phyloP scores from a whole-genome alignment of 2,888 invertebrate genomes.

The Tenthredo distinguenda region DNA sequence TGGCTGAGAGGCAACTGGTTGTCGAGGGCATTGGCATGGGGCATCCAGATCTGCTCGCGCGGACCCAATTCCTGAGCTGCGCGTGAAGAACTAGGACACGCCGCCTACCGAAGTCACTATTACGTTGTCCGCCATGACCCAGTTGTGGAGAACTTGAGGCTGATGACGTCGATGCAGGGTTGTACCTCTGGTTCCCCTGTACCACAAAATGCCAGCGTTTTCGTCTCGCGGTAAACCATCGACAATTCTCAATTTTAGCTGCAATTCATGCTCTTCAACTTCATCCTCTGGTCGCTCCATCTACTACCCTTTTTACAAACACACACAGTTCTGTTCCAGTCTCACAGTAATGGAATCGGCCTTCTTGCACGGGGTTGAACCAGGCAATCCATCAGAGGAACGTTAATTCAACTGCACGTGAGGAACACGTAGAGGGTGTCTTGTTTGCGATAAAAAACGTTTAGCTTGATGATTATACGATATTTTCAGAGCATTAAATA shows the following conservation, averaged over 20 bases:
- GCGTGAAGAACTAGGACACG: slow-evolving; percentile 37
- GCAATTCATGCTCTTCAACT: background rate
- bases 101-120: slow-evolving; percentile 26
- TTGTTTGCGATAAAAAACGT: background rate
- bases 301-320: background rate
- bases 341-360: background rate
- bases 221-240: slow-evolving; percentile 8
- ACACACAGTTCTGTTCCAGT: background rate
- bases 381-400: slow-evolving; percentile 11
- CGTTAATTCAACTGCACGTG: background rate
- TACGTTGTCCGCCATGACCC: slow-evolving; percentile 43
- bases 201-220: background rate
- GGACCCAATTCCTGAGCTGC: slow-evolving; percentile 39
- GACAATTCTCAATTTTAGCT: slow-evolving; percentile 6
- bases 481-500: background rate
- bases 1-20: slow-evolving; percentile 32
- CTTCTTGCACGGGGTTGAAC: background rate
- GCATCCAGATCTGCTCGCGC: background rate
- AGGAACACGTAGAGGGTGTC: background rate
- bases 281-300: background rate
- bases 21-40: slow-evolving; percentile 6
- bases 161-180: slow-evolving; percentile 40
- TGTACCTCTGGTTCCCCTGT: slow-evolving; percentile 8
- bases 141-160: slow-evolving; percentile 33
- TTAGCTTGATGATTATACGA: background rate